Evolutionary conservation across 2,888 invertebrate genomes (phyloP).

Genomic region (Hermaeophaga mercurialis): DNA sequence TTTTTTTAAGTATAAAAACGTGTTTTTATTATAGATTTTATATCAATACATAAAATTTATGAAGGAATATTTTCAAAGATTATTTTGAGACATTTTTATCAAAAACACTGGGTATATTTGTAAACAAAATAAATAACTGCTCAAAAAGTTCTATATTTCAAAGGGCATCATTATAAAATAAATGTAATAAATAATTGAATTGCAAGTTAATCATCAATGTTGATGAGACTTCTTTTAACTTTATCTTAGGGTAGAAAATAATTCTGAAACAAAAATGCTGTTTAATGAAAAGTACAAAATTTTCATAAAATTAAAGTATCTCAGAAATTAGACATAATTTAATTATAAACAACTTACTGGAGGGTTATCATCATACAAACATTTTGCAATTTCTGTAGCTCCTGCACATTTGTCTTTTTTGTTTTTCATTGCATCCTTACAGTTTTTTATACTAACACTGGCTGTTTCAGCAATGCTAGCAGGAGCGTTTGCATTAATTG

Average conservation of each 20-base stretch:
- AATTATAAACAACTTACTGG: conserved; percentile 42
- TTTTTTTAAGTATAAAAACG: no score
- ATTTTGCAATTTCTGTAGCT: conserved; percentile 60
- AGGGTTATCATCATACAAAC: conserved; percentile 61
- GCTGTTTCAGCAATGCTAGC: conserved; percentile 50
- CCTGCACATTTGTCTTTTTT: conserved; percentile 60
- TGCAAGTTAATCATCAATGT: no score
- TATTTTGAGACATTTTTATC: no score
- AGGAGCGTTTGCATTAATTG: conserved; percentile 58
- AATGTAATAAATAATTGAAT: conserved; percentile 6
- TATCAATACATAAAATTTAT: no score
- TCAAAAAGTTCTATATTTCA: no score
- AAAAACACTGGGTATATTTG: no score
- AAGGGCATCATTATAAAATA: conserved; percentile 12
- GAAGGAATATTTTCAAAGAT: no score
- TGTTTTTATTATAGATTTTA: no score
- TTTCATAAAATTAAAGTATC: neutral
- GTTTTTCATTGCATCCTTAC: conserved; percentile 57
- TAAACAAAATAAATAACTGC: no score
- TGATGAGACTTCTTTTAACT: neutral
- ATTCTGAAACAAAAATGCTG: conserved; percentile 27
- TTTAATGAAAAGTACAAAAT: neutral
- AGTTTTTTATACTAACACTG: conserved; percentile 55
- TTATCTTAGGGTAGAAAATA: conserved; percentile 34
- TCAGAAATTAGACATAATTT: conserved; percentile 3